Conservation (phyloP, 2,797 vertebrate genomes). For the Lycodopsis pacificus region DNA sequence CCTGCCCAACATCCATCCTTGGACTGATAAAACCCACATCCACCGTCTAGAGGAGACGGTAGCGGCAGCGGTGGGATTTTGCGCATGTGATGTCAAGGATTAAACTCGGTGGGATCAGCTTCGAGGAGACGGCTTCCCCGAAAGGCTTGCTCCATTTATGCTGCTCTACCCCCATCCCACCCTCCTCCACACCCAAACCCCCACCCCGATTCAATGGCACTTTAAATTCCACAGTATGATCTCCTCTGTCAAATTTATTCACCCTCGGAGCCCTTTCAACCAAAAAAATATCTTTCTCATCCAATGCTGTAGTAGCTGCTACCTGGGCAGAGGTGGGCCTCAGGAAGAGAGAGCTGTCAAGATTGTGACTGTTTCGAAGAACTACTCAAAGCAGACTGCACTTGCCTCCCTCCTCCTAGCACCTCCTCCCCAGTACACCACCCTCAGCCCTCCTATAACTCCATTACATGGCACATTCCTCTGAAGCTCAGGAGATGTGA, state of each 20-base stretch:
- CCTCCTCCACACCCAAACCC: slow-evolving; percentile 41
- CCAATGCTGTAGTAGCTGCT: slow-evolving; percentile 33
- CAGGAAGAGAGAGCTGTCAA: slow-evolving; percentile 59
- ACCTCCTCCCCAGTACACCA: slow-evolving; percentile 35
- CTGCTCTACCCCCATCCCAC: slow-evolving; percentile 45
- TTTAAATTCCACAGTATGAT: slow-evolving; percentile 70
- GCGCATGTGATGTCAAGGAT: slow-evolving; percentile 80
- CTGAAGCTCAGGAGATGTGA: slow-evolving; percentile 57
- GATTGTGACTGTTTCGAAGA: slow-evolving; percentile 43
- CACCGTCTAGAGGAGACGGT: slow-evolving; percentile 68
- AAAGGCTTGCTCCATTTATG: slow-evolving; percentile 71
- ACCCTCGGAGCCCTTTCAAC: slow-evolving; percentile 57
- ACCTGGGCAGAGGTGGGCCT: slow-evolving; percentile 61
- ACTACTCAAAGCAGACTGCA: slow-evolving; percentile 35
- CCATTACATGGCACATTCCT: slow-evolving; percentile 66
- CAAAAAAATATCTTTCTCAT: slow-evolving; percentile 53
- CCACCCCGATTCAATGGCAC: slow-evolving; percentile 55
- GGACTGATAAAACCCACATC: slow-evolving; percentile 69
- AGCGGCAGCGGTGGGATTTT: slow-evolving; percentile 74
- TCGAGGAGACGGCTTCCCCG: slow-evolving; percentile 71
- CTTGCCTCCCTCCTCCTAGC: slow-evolving; percentile 14
- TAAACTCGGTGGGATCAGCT: slow-evolving; percentile 79
- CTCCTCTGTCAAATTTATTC: slow-evolving; percentile 73
- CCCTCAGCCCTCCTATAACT: slow-evolving; percentile 43
- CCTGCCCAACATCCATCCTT: slow-evolving; percentile 60